Base-by-base conservation (phyloP, 1,140 invertebrate species). In the Atta colombica region DNA sequence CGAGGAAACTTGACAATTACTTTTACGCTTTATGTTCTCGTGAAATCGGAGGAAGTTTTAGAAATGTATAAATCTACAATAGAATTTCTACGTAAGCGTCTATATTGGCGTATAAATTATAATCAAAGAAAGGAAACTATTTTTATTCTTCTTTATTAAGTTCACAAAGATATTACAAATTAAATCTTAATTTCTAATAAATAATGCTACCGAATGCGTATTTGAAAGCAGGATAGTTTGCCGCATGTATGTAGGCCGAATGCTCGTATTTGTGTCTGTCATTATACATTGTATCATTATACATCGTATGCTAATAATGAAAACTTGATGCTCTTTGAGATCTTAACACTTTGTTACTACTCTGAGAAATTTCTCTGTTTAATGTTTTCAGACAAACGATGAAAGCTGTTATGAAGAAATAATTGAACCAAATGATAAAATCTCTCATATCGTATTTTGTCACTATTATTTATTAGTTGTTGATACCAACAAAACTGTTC, bases 1-100 rank as follows among this genome's bases (percentile, higher is more conserved):
- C 18, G 6, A 14, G 18, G 25, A 61, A 61, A 61, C 39, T 82
- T 60, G 66, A 82, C 68, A 72, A 74, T 82, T 74, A 60, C 53
- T 82, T 72, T 60, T 49, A 31, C 66, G 16, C 68, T 74, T 71
- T 61, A 39, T 39, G 39, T 63, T 61, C 55, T 84, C 49, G 14
- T 3, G 6, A 21, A 28, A 51, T 49, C 16, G 8, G 12, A 35
- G 14, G 31, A 60, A n/a, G 35, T 53, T 45, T 45, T 60, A 61
- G 25, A 51, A 25, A 18, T 3, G 18, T 49, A 49, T 16, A 74
- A 61, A 45, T 82, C 25, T 74, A 28, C 21, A 82, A 84, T 74
- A 74, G 45, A 74, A 61, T 61, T 18, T 25, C 55, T 28, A 39
- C 10, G 14, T 25, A 51, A 84, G 60, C 16, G 35, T 61, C 10